Evolutionary conservation across 1,140 invertebrate species (phyloP).

Genomic region (Nephila pilipes): DNA sequence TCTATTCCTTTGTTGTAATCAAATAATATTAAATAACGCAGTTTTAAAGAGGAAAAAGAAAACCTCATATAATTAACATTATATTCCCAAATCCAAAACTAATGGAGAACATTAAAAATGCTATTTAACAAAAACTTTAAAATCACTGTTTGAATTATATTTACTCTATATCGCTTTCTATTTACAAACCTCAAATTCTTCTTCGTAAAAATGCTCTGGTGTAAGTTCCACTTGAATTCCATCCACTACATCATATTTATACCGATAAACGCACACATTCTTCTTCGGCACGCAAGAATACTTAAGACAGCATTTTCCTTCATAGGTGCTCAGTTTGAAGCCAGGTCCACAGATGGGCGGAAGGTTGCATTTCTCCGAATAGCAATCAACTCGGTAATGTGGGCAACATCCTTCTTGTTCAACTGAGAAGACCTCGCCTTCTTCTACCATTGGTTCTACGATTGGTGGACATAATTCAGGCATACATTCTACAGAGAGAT

Average conservation of each 20-base stretch:
- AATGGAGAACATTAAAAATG: too few relatives aligned
- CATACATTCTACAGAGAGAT: conserved; percentile 69
- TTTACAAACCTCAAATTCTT: conserved; percentile 84
- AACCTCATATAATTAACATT: too few relatives aligned
- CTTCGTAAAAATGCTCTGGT: conserved; percentile 15
- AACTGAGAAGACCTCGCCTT: conserved; percentile 84
- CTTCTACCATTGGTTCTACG: conserved; percentile 41
- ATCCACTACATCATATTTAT: conserved; percentile 79
- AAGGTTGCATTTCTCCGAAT: conserved; percentile 84
- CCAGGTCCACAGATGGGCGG: conserved; percentile 84
- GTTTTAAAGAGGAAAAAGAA: too few relatives aligned
- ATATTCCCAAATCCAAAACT: too few relatives aligned
- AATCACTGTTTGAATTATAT: too few relatives aligned
- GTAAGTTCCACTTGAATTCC: conserved; percentile 31
- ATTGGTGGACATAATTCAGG: conserved; percentile 69
- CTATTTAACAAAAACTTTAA: too few relatives aligned
- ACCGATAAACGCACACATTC: conserved; percentile 86
- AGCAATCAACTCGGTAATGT: conserved; percentile 84
- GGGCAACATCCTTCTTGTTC: conserved; percentile 88
- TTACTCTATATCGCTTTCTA: too few relatives aligned
- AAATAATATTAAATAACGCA: too few relatives aligned
- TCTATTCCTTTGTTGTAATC: too few relatives aligned
- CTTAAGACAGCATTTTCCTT: conserved; percentile 85
- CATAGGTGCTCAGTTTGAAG: conserved; percentile 82
- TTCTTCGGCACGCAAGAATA: conserved; percentile 86